These are phyloP conservation scores for Mohoua ochrocephala DNA, from an alignment of 2,113 vertebrate species.

Conservation along the genomic window DNA sequence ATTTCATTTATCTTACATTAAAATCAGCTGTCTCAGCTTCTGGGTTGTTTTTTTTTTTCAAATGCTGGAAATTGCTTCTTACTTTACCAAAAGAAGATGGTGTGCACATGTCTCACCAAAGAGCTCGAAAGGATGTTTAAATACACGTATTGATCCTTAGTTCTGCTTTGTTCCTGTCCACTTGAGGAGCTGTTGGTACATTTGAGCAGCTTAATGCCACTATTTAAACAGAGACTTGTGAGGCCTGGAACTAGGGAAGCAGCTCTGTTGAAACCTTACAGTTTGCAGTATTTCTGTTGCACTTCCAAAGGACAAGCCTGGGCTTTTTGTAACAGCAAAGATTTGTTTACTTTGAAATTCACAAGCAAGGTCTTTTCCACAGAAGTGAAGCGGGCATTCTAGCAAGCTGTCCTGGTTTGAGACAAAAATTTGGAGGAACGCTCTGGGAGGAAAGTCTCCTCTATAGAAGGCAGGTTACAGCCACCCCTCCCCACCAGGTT, in stretches of 20 bases:
- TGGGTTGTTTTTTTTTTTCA: background rate
- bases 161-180: background rate
- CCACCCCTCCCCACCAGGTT: too few species aligned
- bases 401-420: too few species aligned
- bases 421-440: too few species aligned
- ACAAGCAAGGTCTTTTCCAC: background rate
- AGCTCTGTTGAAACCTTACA: background rate
- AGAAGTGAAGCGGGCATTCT: background rate
- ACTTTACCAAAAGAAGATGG: background rate
- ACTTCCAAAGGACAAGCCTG: background rate
- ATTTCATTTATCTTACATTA: background rate
- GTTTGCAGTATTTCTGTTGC: background rate
- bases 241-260: background rate
- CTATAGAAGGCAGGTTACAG: too few species aligned
- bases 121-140: background rate
- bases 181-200: background rate
- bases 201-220: background rate
- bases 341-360: background rate
- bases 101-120: background rate
- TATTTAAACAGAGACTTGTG: background rate
- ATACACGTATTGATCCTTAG: background rate
- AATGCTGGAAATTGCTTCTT: background rate
- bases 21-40: background rate
- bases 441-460: too few species aligned
- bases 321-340: background rate